A percentile compares a stretch with the other conserved stretches of the same genome.
Conservation (phyloP, 2,888 invertebrate genomes). For the Mesodorylaimus sp. region DNA sequence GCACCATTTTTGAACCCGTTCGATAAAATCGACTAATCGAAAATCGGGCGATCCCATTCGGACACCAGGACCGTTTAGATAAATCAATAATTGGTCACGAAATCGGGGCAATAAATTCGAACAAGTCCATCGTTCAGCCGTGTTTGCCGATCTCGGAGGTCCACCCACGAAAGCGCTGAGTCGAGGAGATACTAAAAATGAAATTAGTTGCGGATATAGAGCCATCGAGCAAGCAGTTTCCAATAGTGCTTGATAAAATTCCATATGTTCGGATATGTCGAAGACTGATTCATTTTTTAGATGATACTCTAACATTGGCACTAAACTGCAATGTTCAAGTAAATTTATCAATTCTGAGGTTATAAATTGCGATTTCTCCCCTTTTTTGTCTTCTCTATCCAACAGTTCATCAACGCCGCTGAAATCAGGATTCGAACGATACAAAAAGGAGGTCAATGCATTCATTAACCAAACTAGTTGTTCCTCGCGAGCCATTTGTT, state of each 20-base stretch:
- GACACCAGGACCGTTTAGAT: constrained; percentile 18
- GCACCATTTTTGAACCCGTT: constrained; percentile 14
- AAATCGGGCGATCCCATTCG: constrained; percentile 24
- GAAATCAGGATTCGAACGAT: constrained; percentile 13
- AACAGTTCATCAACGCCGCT: constrained; percentile 4
- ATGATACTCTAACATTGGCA: constrained; percentile 23
- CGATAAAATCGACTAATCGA: constrained; percentile 23
- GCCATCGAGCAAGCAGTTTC: constrained; percentile 23
- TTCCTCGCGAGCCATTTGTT: constrained; percentile 17
- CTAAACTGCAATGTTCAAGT: constrained; percentile 15
- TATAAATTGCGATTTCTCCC: background rate
- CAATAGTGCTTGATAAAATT: constrained; percentile 26
- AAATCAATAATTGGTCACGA: constrained; percentile 20
- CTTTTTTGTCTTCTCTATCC: background rate
- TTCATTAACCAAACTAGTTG: constrained; percentile 25
- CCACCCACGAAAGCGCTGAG: too few relatives aligned
- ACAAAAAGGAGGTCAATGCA: constrained; percentile 21
- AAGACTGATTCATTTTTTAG: constrained; percentile 27
- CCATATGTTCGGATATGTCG: constrained; percentile 26
- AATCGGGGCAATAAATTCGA: too few relatives aligned
- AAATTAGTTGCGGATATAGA: too few relatives aligned
- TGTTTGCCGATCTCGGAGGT: too few relatives aligned
- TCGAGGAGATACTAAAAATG: too few relatives aligned
- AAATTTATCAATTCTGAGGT: background rate
- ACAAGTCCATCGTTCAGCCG: too few relatives aligned